Base-by-base conservation (phyloP, 2,797 vertebrate species). In the Scleropages formosus region DNA sequence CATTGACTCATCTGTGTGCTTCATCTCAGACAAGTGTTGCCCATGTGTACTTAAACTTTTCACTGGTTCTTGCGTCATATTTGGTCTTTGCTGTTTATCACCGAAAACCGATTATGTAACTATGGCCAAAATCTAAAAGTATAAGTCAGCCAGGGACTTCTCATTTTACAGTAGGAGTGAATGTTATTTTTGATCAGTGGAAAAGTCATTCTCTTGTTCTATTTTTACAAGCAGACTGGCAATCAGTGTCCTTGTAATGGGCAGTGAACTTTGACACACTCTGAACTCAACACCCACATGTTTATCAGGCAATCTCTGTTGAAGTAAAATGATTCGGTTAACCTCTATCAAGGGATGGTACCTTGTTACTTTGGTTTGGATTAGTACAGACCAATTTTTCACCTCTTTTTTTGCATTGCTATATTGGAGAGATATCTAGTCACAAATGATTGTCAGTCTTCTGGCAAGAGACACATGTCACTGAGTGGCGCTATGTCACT, bases 341-440 rank as follows among this genome's bases (percentile, higher is more conserved):
- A 22, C 9, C n/a, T 24, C 66, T 68, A 20, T 26, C 44, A 68
- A 22, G 44, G 20, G 47, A 22, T 0, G 13, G 26, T 10, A 47
- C 66, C 6, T 1, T 9, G 18, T 18, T 56, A 18, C 11, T 56
- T 12, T 12, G 11, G 2, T 18, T 56, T 56, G 18, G 9, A 56
- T 12, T 2, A 56, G 26, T 68, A 2, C 1, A 15, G 15, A 15
- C 31, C 46, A 24, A 39, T 67, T 20, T 44, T n/a, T 39, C 6
- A 39, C 31, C 39, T n/a, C n/a, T n/a, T n/a, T 69, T 69, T 69
- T 53, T 15, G 13, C 51, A 47, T 68, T 49, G 27, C 22, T 69
- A 62, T 70, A 73, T 11, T 77, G 63, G 39, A 77, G 67, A 49
- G 67, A 47, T 20, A 22, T 22, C n/a, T n/a, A 12, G 66, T 49